These are phyloP conservation scores for Gonioctena quinquepunctata DNA, from an alignment of 1,140 invertebrate genomes.

Conservation along the genomic window DNA sequence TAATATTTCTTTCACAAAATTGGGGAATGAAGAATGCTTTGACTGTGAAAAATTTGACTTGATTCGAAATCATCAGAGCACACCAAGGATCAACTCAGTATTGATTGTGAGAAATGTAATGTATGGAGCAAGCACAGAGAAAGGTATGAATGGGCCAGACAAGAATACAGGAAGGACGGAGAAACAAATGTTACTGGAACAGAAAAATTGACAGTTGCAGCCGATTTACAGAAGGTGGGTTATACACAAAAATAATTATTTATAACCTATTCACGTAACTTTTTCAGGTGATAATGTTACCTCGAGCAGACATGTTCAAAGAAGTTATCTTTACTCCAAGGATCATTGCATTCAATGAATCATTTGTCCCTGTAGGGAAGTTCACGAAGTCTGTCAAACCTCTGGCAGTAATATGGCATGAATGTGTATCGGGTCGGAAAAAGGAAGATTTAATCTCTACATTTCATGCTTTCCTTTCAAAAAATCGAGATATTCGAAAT, in stretches of 20 bases:
- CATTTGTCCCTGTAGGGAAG: conserved; percentile 37
- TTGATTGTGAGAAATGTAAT: too few species aligned
- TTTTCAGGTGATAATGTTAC: conserved; percentile 51
- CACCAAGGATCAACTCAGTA: too few species aligned
- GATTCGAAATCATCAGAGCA: too few species aligned
- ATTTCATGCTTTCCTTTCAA: conserved; percentile 32
- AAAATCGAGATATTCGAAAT: background rate
- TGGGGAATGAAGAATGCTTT: background rate
- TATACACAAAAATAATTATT: too few species aligned
- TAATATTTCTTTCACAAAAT: background rate
- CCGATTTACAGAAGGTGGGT: too few species aligned
- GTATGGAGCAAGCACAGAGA: too few species aligned
- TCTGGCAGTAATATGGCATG: conserved; percentile 39
- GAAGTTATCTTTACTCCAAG: conserved; percentile 32
- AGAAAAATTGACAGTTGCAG: too few species aligned
- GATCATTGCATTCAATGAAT: conserved; percentile 40
- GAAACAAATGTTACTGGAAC: too few species aligned
- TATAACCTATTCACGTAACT: too few species aligned
- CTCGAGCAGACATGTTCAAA: conserved; percentile 45
- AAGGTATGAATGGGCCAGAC: too few species aligned
- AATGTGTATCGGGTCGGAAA: conserved; percentile 26
- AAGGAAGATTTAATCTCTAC: conserved; percentile 43
- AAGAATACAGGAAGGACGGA: too few species aligned
- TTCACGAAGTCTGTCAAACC: background rate
- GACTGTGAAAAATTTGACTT: too few species aligned